phyloP scores from a whole-genome alignment of 2,888 invertebrate species.

The Reticulitermes lucifugus region DNA sequence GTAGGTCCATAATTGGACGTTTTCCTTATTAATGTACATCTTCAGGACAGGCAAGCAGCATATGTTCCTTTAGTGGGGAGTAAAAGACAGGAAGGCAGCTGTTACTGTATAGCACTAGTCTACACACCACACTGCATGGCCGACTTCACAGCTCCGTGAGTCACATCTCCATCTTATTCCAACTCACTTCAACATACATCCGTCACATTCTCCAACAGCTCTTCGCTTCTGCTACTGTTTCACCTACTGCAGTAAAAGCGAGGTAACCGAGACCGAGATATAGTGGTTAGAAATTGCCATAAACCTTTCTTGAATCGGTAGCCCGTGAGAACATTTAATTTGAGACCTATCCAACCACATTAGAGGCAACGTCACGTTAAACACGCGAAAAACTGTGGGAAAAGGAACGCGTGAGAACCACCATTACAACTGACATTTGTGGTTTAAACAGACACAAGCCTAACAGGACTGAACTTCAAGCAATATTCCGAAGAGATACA shows the following conservation, averaged over 20 bases:
- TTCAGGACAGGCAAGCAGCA: background rate
- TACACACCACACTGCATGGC: constrained; percentile 5
- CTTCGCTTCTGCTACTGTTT: background rate
- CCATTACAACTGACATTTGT: background rate
- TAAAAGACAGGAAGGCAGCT: background rate
- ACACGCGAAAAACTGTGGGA: background rate
- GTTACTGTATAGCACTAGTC: background rate
- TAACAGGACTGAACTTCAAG: too few relatives aligned
- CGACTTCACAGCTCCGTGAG: constrained; percentile 1
- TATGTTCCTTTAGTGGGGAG: background rate
- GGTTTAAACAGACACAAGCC: background rate
- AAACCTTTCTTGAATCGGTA: constrained; percentile 20
- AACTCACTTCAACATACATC: background rate
- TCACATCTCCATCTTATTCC: background rate
- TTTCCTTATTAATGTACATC: background rate
- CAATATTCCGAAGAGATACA: too few relatives aligned
- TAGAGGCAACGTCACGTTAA: background rate
- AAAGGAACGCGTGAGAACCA: background rate
- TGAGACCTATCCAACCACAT: constrained; percentile 7
- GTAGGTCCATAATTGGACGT: background rate
- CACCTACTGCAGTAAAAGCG: background rate
- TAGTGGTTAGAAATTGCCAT: constrained; percentile 18
- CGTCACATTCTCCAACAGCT: background rate
- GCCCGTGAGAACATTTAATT: constrained; percentile 16
- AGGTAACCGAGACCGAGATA: background rate